Evolutionary conservation across 2,113 vertebrate species (phyloP).

Genomic region (Isichthys henryi): DNA sequence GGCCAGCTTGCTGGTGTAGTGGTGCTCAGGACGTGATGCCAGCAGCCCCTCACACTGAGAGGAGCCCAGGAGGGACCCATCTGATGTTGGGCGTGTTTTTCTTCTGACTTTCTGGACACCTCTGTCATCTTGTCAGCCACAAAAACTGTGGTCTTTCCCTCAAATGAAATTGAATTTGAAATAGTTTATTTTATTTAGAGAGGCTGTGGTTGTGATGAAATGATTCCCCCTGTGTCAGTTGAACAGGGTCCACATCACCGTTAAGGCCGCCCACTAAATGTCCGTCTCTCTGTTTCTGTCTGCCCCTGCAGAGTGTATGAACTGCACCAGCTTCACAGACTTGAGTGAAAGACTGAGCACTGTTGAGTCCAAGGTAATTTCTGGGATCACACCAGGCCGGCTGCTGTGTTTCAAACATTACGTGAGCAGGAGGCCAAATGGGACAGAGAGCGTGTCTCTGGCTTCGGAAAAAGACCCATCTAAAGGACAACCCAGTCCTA

Average conservation of each 20-base stretch:
- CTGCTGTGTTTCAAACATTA: neutral
- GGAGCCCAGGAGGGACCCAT: neutral
- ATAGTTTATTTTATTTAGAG: constrained; percentile 13
- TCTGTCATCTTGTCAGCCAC: constrained; percentile 9
- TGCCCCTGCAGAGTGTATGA: constrained; percentile 67
- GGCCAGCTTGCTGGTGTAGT: neutral
- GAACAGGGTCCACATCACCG: neutral
- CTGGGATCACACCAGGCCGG: neutral
- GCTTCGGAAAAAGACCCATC: neutral
- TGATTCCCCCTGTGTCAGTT: neutral
- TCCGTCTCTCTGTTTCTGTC: neutral
- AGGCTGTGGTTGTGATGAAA: neutral
- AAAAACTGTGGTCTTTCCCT: neutral
- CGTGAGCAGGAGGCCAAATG: neutral
- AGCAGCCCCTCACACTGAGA: neutral
- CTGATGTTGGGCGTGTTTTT: neutral
- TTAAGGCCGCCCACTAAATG: neutral
- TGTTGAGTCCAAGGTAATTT: constrained; percentile 67
- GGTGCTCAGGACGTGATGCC: neutral
- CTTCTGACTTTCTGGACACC: neutral
- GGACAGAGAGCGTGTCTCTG: neutral
- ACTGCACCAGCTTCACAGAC: constrained; percentile 64
- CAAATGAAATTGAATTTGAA: constrained; percentile 15
- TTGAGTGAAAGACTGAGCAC: constrained; percentile 66
- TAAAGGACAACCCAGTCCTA: neutral